Evolutionary conservation across 2,113 vertebrate genomes (phyloP).

Genomic region (Rhea pennata): DNA sequence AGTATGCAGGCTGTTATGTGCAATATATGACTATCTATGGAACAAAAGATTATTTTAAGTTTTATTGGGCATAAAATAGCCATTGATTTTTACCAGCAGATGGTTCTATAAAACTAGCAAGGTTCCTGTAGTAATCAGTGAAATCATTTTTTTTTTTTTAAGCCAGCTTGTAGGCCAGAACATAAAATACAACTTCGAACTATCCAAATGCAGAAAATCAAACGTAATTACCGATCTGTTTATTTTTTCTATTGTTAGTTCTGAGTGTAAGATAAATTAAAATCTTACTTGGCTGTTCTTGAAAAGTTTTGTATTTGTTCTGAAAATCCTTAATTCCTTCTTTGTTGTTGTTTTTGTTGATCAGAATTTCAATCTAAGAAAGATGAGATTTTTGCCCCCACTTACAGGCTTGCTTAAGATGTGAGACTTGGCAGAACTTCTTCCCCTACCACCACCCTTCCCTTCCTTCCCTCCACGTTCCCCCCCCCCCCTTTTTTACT

Average conservation of each 20-base stretch:
- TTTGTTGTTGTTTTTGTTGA: constrained; percentile 43
- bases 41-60: constrained; percentile 51
- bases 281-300: constrained; percentile 14
- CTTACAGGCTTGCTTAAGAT: background rate
- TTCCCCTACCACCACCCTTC: background rate
- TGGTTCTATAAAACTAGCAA: constrained; percentile 27
- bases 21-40: constrained; percentile 29
- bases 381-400: background rate
- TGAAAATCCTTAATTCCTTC: background rate
- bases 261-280: constrained; percentile 1
- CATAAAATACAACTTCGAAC: background rate
- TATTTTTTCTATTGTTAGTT: constrained; percentile 1
- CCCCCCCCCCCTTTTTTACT: background rate
- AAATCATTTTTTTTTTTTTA: constrained; percentile 40
- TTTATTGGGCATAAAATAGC: constrained; percentile 54
- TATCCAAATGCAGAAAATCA: constrained; percentile 8
- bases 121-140: constrained; percentile 13
- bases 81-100: constrained; percentile 21
- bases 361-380: constrained; percentile 1
- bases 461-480: background rate
- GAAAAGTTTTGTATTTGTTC: constrained; percentile 14
- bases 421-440: background rate
- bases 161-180: background rate
- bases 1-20: background rate
- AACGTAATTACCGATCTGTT: background rate